A percentile compares a stretch with the other conserved stretches of the same genome.
Conservation (phyloP, 2,797 vertebrate genomes). For the Schizothorax lantsangensis region DNA sequence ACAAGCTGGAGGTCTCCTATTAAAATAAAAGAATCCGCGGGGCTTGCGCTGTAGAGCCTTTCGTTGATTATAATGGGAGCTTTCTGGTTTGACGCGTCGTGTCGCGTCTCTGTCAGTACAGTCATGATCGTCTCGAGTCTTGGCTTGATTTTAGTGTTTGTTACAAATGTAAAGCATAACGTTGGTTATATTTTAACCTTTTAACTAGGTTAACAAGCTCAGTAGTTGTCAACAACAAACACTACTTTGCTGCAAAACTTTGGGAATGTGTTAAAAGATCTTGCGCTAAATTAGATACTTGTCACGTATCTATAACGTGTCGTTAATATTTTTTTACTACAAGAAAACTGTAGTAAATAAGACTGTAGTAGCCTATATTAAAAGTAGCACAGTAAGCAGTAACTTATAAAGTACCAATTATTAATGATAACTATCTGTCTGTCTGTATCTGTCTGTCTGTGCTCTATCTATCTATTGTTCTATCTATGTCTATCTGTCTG, state of each 20-base stretch:
- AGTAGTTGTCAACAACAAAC: not conserved
- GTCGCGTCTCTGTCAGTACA: not conserved
- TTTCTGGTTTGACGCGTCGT: not conserved
- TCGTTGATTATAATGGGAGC: not conserved
- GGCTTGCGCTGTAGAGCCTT: no score
- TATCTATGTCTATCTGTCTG: not conserved
- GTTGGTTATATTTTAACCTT: conserved; percentile 29
- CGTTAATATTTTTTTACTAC: not conserved
- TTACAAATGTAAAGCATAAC: not conserved
- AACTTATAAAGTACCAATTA: no score
- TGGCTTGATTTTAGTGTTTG: not conserved
- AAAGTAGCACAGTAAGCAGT: not conserved
- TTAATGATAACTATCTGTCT: not conserved
- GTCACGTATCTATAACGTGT: not conserved
- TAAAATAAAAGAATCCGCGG: not conserved
- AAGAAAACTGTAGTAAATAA: not conserved
- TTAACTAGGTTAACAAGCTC: not conserved
- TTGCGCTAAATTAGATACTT: not conserved
- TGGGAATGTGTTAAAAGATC: not conserved
- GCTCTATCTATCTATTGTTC: not conserved
- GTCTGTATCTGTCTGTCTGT: no score
- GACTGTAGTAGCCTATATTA: not conserved
- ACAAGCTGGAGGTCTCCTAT: not conserved
- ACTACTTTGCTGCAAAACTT: not conserved
- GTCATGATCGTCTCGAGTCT: not conserved